phyloP scores from a whole-genome alignment of 2,888 invertebrate species.

The Cylindroiulus punctatus region DNA sequence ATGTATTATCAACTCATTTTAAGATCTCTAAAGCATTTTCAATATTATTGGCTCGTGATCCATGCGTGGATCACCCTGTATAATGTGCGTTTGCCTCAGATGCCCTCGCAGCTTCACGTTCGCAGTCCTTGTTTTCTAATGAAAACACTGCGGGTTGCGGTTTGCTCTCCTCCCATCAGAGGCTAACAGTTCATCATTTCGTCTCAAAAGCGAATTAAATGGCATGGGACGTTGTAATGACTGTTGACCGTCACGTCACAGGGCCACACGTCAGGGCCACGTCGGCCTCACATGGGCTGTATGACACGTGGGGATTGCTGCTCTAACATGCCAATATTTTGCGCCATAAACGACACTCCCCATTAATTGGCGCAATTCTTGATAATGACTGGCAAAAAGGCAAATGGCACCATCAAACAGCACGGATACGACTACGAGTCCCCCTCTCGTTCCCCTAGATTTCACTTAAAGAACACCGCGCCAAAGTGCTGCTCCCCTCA shows the following conservation, averaged over 20 bases:
- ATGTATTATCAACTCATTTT: no score
- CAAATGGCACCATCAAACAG: conserved; percentile 6
- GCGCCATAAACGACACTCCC: conserved; percentile 6
- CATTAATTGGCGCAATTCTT: conserved; percentile 27
- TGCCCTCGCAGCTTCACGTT: no score
- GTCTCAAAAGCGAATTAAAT: background rate
- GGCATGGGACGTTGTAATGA: background rate
- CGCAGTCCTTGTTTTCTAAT: no score
- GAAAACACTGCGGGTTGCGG: background rate
- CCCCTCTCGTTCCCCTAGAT: conserved; percentile 25
- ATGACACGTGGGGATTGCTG: background rate
- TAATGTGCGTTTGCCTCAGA: no score
- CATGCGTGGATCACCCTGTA: no score
- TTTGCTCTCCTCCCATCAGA: background rate
- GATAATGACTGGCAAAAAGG: background rate
- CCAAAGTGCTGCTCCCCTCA: background rate
- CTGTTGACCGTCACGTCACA: background rate
- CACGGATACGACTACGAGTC: background rate
- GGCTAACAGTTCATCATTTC: background rate
- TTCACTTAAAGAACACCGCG: conserved; percentile 15
- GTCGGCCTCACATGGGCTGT: background rate
- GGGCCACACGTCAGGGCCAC: background rate
- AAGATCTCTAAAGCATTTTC: no score
- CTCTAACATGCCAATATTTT: background rate
- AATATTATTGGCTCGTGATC: no score